Percentiles rank a stretch among this genome's conserved stretches.
phyloP scores from a whole-genome alignment of 2,888 invertebrate species.

The Linnaemya tessellans region DNA sequence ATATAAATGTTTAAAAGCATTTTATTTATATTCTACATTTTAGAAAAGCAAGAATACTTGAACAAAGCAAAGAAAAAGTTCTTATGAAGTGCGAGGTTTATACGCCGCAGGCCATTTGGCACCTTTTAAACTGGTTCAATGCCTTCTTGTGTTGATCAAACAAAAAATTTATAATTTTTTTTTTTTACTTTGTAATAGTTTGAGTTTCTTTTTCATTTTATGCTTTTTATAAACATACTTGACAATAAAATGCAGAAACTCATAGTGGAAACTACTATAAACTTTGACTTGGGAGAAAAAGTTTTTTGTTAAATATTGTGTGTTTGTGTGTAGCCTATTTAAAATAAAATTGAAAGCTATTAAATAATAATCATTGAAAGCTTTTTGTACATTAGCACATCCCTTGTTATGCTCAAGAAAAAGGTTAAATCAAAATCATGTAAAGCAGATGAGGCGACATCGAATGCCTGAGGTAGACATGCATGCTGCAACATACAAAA shows the following conservation, averaged over 20 bases:
- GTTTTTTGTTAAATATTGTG: neutral
- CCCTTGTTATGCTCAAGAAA: no score
- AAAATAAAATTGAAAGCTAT: neutral
- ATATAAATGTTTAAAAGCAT: no score
- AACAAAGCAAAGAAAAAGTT: conserved; percentile 6
- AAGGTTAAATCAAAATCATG: neutral
- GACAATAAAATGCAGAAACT: neutral
- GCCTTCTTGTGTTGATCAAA: neutral
- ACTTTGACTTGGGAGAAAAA: neutral
- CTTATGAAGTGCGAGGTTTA: conserved; percentile 10
- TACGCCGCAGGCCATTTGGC: neutral
- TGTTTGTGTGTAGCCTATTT: neutral
- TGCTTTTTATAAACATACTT: neutral
- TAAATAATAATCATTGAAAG: neutral
- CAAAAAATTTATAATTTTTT: neutral
- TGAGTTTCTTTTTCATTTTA: neutral
- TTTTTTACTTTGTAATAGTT: neutral
- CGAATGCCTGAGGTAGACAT: neutral
- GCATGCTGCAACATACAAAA: neutral
- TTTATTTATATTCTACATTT: neutral
- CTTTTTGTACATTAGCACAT: neutral
- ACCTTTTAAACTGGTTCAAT: conserved; percentile 1
- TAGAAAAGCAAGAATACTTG: conserved; percentile 9
- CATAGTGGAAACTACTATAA: neutral
- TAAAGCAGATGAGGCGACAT: neutral